Base-by-base conservation (phyloP, 2,113 vertebrate genomes). In the Sylvilagus bachmani region DNA sequence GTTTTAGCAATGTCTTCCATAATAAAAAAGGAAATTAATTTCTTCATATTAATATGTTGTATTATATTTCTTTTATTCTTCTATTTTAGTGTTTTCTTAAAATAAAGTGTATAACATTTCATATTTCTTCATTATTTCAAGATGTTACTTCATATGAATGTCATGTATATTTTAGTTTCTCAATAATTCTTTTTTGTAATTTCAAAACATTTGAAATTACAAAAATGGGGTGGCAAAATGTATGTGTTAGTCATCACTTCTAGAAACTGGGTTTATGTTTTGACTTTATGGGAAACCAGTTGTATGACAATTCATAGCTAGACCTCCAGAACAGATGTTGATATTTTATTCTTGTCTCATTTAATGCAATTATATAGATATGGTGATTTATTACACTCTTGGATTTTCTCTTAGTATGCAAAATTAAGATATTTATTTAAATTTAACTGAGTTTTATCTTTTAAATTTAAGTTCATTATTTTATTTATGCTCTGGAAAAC, bases 401-500 rank as follows among this genome's bases (percentile, higher is more conserved):
- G 6, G 31, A 38, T 75, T 91, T 89, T 93, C 22, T 88, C 25
- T 93, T 2, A 44, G 75, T 87, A 81, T 79, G 5, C 38, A 80
- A 33, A 67, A 33, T 87, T 92, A 66, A 94, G 38, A 77, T n/a
- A 6, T 69, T 93, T 75, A 86, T 49, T 90, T 79, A 73, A 33
- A 67, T 74, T 53, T 78, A 85, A 58, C 4, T 67, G 69, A 75
- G 21, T 8, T 80, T 73, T 79, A 17, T 14, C 9, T 87, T 74
- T 61, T 78, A 27, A 53, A 36, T 92, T 84, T 70, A 75, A 58
- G 4, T 55, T 29, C 2, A 31, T 53, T 33, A 69, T 69, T 80
- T 96, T 49, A 0, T 70, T 71, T 90, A 71, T 77, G 9, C 13
- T 38, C 22, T 86, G 11, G 14, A 86, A 3, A 75, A 21, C 5